Conservation (phyloP, 2,888 invertebrate species). For the Ochropacha duplaris region DNA sequence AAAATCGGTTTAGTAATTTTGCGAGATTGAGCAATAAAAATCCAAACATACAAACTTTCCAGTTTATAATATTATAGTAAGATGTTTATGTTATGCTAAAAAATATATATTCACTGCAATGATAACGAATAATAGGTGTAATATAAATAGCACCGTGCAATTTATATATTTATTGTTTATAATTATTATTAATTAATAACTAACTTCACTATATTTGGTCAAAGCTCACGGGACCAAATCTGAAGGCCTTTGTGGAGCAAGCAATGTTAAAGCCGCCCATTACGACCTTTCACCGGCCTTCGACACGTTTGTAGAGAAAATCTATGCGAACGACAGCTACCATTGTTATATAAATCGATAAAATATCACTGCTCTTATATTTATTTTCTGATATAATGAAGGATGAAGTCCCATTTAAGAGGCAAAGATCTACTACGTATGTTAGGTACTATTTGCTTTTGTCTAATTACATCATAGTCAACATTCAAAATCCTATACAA, state of each 20-base stretch:
- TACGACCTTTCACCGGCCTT: slow-evolving; percentile 52
- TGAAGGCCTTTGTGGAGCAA: slow-evolving; percentile 51
- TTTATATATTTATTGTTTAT: neutral
- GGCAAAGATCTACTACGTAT: no score
- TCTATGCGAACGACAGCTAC: slow-evolving; percentile 37
- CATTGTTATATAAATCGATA: slow-evolving; percentile 21
- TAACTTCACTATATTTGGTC: slow-evolving; percentile 35
- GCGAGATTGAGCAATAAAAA: no score
- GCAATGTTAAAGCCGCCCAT: slow-evolving; percentile 54
- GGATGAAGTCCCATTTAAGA: neutral
- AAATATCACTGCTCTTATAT: neutral
- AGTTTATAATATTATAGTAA: no score
- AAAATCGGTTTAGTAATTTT: no score
- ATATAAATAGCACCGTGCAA: neutral
- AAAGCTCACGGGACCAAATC: slow-evolving; percentile 34
- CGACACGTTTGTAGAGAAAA: slow-evolving; percentile 38
- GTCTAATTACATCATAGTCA: neutral
- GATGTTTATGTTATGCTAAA: no score
- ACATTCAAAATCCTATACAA: no score
- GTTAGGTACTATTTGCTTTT: no score
- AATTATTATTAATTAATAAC: neutral
- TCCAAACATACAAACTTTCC: no score
- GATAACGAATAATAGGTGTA: no score
- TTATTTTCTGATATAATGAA: neutral
- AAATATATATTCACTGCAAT: no score